phyloP scores from a whole-genome alignment of 2,797 vertebrate genomes.

The Aeoliscus strigatus region DNA sequence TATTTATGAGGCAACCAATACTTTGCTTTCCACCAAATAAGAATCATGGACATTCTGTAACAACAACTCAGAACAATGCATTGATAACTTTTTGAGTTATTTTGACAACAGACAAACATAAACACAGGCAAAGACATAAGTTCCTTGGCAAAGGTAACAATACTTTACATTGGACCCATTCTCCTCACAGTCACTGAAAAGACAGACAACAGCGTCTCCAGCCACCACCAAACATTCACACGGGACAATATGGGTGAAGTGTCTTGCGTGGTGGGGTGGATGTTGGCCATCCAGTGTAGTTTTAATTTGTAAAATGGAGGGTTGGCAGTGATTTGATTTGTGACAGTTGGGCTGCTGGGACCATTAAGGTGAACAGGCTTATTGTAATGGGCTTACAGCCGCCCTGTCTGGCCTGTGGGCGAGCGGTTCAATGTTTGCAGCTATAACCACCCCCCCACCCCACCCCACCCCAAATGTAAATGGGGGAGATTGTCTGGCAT shows the following conservation, averaged over 20 bases:
- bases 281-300: constrained; percentile 29
- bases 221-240: constrained; percentile 1
- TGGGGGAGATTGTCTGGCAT: constrained; percentile 34
- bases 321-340: constrained; percentile 62
- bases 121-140: no score
- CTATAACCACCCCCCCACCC: constrained; percentile 24
- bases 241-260: constrained; percentile 20
- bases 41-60: no score
- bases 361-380: constrained; percentile 63
- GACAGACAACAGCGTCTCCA: constrained; percentile 3
- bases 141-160: no score
- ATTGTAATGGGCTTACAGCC: constrained; percentile 65
- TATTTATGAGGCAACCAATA: no score
- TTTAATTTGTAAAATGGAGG: constrained; percentile 65
- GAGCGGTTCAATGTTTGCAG: constrained; percentile 46
- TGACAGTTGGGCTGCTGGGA: constrained; percentile 62
- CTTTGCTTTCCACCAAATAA: no score
- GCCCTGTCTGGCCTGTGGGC: constrained; percentile 47
- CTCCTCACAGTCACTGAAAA: constrained; percentile 6
- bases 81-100: no score
- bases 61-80: no score
- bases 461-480: constrained; percentile 51
- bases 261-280: constrained; percentile 24
- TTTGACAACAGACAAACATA: no score
- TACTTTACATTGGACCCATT: no score